Evolutionary conservation across 2,113 vertebrate species (phyloP).

Genomic region (Tychaedon coryphoeus): DNA sequence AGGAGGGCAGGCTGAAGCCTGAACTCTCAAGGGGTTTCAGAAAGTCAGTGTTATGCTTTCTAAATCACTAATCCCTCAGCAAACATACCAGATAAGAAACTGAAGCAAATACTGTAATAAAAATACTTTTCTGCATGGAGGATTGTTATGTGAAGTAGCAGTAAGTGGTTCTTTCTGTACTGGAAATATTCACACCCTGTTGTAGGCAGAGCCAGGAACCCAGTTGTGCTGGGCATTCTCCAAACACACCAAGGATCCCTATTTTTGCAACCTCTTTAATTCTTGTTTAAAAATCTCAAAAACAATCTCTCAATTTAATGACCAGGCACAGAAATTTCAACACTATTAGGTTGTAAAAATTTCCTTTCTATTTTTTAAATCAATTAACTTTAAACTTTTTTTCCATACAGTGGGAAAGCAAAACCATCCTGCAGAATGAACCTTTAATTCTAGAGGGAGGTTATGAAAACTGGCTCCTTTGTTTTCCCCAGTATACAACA

Average conservation of each 20-base stretch:
- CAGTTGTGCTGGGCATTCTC: background rate
- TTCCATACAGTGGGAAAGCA: slow-evolving; percentile 89
- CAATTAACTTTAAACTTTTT: background rate
- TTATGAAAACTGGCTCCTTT: slow-evolving; percentile 97
- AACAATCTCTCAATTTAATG: background rate
- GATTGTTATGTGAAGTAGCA: background rate
- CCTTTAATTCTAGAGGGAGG: slow-evolving; percentile 94
- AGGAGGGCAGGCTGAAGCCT: background rate
- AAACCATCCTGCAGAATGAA: slow-evolving; percentile 86
- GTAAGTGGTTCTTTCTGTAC: background rate
- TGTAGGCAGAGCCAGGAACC: background rate
- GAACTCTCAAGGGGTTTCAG: background rate
- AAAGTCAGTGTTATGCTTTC: background rate
- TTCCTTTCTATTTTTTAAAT: background rate
- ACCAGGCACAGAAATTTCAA: background rate
- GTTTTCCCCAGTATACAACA: slow-evolving; percentile 93
- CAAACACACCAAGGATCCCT: background rate
- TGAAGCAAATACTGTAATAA: background rate
- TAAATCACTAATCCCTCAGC: background rate
- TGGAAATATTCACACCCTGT: background rate
- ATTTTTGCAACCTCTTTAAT: background rate
- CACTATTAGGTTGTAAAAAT: background rate
- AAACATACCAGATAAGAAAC: background rate
- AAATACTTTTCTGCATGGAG: background rate
- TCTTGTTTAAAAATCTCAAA: background rate